Percentiles rank a stretch among this genome's conserved stretches.
These are phyloP conservation scores for Sciurus carolinensis DNA, from an alignment of 2,797 vertebrate genomes.

Conservation along the genomic window DNA sequence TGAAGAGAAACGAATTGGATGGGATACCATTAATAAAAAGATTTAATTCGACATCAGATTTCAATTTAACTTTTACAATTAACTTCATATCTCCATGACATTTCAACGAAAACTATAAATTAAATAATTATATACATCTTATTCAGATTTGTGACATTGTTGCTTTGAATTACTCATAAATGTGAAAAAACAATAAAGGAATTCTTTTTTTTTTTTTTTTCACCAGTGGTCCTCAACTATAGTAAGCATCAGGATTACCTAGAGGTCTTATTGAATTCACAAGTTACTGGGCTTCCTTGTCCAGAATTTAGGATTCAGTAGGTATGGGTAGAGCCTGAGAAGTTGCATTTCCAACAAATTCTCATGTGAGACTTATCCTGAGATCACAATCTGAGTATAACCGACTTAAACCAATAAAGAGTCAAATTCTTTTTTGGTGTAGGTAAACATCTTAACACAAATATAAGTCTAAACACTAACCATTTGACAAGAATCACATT, in stretches of 20 bases:
- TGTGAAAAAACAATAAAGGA: not conserved
- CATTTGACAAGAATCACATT: slow-evolving; percentile 53
- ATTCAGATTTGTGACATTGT: not conserved
- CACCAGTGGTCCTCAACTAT: not conserved
- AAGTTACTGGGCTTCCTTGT: not conserved
- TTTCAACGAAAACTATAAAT: not conserved
- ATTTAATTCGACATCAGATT: slow-evolving; percentile 49
- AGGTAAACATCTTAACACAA: slow-evolving; percentile 12
- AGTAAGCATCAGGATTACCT: not conserved
- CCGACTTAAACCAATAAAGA: not conserved
- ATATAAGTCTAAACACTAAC: slow-evolving; percentile 1
- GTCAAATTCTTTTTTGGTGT: not conserved
- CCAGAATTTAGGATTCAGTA: not conserved
- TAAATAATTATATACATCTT: not conserved
- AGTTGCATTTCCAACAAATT: slow-evolving; percentile 42
- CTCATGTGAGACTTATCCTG: not conserved
- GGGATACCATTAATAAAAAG: not conserved
- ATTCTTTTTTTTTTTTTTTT: not conserved
- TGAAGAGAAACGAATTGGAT: slow-evolving; percentile 1
- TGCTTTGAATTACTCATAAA: slow-evolving; percentile 20
- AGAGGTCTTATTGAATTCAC: not conserved
- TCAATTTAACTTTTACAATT: slow-evolving; percentile 58
- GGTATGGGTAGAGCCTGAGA: not conserved
- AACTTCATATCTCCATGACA: not conserved
- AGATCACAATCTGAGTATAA: not conserved